phyloP scores from a whole-genome alignment of 2,797 vertebrate genomes.

The Chromobotia macracanthus region DNA sequence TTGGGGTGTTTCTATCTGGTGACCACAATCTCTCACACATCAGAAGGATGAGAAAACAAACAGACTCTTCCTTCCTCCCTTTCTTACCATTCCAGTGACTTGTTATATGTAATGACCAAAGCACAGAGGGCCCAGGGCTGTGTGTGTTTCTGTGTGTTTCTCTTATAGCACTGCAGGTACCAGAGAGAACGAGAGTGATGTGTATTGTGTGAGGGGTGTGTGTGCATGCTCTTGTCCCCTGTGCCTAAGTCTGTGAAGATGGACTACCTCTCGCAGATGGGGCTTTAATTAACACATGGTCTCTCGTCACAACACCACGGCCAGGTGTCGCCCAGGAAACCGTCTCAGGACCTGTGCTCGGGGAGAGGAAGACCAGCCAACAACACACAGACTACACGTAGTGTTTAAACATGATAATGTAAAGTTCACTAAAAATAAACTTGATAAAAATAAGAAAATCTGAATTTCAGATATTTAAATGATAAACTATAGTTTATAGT shows the following conservation, averaged over 20 bases:
- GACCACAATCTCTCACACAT: constrained; percentile 55
- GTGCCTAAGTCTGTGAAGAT: constrained; percentile 64
- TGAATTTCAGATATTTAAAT: not conserved
- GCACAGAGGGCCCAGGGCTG: constrained; percentile 53
- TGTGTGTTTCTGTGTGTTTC: constrained; percentile 24
- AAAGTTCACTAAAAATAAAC: not conserved
- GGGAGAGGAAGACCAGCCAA: constrained; percentile 9
- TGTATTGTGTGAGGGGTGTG: constrained; percentile 41
- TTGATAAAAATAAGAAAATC: constrained; percentile 29
- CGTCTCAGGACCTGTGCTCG: constrained; percentile 42
- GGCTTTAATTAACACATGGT: constrained; percentile 71
- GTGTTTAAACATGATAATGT: constrained; percentile 11
- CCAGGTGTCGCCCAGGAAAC: constrained; percentile 61
- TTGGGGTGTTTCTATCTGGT: constrained; percentile 40
- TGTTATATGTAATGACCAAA: constrained; percentile 54
- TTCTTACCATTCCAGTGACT: constrained; percentile 38
- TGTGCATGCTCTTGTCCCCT: constrained; percentile 42
- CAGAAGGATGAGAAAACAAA: constrained; percentile 52
- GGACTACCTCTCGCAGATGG: constrained; percentile 67
- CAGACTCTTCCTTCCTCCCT: constrained; percentile 22
- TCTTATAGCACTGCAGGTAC: constrained; percentile 46
- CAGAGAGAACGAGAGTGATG: constrained; percentile 37
- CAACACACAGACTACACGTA: constrained; percentile 20
- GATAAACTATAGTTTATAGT: not conserved
- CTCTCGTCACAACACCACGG: constrained; percentile 59